Base-by-base conservation (phyloP, 2,113 vertebrate genomes). In the Heterotilapia buettikoferi region DNA sequence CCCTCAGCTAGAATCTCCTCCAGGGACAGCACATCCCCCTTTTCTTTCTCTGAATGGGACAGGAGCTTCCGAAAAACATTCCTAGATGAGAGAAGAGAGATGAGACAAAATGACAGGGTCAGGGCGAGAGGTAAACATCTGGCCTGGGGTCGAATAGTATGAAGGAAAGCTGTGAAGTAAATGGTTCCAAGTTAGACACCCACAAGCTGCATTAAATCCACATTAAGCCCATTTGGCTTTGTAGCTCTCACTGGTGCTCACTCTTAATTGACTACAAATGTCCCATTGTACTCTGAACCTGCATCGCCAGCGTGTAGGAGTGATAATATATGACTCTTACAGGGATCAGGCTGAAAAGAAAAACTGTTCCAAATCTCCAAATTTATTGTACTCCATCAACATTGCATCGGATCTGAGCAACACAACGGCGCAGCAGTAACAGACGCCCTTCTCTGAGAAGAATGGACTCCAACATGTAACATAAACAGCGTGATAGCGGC, bases 1-100 rank as follows among this genome's bases (percentile, higher is more conserved):
- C 97, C 96, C 92, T 97, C 97, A 7, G 96, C 97, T 82, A 97
- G 93, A 85, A 97, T 97, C 93, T 97, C 97, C 91, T 97, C 97
- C 90, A 97, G 94, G 18, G 97, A 97, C 88, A 97, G 71, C 21
- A 97, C 96, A 18, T 97, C 96, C 3, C 93, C 96, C n/a, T 96
- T 97, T 5, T 96, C 96, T 90, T 96, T 96, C 61, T 97, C 96
- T 7, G 96, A 94, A 88, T 97, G 96, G 40, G 96, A 96, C 87
- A 97, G 92, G 47, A 97, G 96, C 88, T 92, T 97, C 91, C 96
- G 94, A 84, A 97, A 97, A n/a, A 97, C 97, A 31, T 97, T 97
- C 92, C 97, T 97, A 38, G 12, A 86, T 50, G 81, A 78, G 4
- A 38, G 6, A 24, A 63, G 31, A 52, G 71, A 36, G 26, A 71